Percentiles rank a stretch among this genome's conserved stretches.
Conservation (phyloP, 2,888 invertebrate species). For the Ceratothoa steindachneri region DNA sequence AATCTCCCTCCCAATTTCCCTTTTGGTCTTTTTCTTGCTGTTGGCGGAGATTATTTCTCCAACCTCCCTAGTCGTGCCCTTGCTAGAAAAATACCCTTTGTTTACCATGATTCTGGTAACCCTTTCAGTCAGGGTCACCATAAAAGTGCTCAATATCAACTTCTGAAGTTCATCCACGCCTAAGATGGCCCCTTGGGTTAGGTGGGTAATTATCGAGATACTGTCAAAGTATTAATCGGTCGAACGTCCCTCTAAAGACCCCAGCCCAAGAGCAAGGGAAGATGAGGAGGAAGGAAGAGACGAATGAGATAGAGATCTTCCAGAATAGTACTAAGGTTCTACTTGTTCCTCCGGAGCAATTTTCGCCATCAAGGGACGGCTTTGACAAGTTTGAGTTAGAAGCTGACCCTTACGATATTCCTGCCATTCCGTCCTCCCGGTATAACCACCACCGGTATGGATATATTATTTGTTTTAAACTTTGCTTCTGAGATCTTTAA, state of each 20-base stretch:
- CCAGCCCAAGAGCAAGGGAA: constrained; percentile 49
- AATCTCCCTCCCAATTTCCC: constrained; percentile 88
- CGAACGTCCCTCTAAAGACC: constrained; percentile 72
- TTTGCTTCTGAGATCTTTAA: too few relatives aligned
- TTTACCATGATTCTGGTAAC: constrained; percentile 94
- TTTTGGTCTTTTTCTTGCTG: constrained; percentile 84
- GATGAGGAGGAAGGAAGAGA: constrained; percentile 36
- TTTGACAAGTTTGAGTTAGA: constrained; percentile 53
- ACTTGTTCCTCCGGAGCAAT: constrained; percentile 48
- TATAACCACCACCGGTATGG: constrained; percentile 60
- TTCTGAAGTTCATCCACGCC: constrained; percentile 86
- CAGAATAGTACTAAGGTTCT: constrained; percentile 35
- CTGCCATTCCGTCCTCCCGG: constrained; percentile 55
- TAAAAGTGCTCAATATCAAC: constrained; percentile 88
- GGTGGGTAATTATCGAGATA: constrained; percentile 64
- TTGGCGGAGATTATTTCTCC: constrained; percentile 92
- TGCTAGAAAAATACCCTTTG: constrained; percentile 69
- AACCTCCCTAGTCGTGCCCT: constrained; percentile 84
- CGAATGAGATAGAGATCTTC: constrained; percentile 37
- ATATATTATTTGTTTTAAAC: constrained; percentile 57
- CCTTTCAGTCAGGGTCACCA: constrained; percentile 85
- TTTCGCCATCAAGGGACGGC: constrained; percentile 50
- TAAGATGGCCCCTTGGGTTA: constrained; percentile 86
- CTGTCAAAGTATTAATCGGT: constrained; percentile 77
- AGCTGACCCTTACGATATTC: constrained; percentile 65